Evolutionary conservation across 2,797 vertebrate genomes (phyloP).

Genomic region (Alcedo atthis): DNA sequence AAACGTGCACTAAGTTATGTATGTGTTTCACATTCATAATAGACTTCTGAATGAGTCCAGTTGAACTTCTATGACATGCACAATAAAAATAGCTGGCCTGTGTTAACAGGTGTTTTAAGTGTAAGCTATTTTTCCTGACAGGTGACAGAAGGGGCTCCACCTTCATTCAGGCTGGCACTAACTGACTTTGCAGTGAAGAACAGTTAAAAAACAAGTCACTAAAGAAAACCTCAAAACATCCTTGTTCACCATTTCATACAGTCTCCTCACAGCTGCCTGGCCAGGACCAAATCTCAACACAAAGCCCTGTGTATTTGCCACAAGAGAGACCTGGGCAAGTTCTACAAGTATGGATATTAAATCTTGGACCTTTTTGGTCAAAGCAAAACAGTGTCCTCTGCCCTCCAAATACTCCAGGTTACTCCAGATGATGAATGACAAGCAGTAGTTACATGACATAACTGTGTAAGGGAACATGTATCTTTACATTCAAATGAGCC

Average conservation of each 20-base stretch:
- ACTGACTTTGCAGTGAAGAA: neutral
- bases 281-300: neutral
- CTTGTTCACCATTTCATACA: neutral
- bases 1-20: neutral
- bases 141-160: neutral
- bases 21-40: accelerated
- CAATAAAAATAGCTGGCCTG: neutral
- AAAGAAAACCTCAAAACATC: neutral
- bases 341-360: neutral
- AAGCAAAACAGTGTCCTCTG: neutral
- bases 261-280: neutral
- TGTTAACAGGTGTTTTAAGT: neutral
- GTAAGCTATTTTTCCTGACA: neutral
- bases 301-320: neutral
- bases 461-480: accelerated
- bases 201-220: neutral
- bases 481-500: neutral
- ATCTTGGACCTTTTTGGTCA: neutral
- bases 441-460: neutral
- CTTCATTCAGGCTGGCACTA: neutral
- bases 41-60: neutral
- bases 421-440: neutral
- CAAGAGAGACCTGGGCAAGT: neutral
- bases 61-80: neutral
- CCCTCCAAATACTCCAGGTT: neutral